A percentile compares a stretch with the other conserved stretches of the same genome.
Conservation (phyloP, 2,797 vertebrate genomes). For the Gymnodraco acuticeps region DNA sequence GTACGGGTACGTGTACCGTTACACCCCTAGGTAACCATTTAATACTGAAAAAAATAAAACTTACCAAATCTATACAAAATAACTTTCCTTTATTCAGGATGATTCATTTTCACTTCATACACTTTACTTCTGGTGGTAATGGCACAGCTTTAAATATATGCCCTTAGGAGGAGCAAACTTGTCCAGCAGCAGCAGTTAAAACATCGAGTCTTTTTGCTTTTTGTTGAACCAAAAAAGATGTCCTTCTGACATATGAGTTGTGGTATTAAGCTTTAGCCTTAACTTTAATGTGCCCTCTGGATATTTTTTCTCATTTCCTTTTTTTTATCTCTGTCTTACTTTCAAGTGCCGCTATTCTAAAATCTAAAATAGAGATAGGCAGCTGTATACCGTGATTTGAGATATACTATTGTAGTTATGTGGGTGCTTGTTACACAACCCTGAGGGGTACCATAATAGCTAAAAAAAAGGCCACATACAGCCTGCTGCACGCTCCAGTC, state of each 20-base stretch:
- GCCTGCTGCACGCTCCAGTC: constrained; percentile 37
- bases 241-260: constrained; percentile 32
- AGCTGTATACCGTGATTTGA: constrained; percentile 43
- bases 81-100: too few species aligned
- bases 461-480: constrained; percentile 66
- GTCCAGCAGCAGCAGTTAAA: too few species aligned
- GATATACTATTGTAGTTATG: constrained; percentile 55
- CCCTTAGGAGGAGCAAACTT: too few species aligned
- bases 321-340: background rate
- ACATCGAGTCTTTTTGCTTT: background rate
- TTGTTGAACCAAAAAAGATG: background rate
- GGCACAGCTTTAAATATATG: too few species aligned
- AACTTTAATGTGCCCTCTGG: constrained; percentile 34
- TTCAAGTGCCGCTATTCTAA: constrained; percentile 41
- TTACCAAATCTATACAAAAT: too few species aligned
- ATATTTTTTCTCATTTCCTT: constrained; percentile 40
- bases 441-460: constrained; percentile 60
- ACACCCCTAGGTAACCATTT: too few species aligned
- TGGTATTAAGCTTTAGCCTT: constrained; percentile 29
- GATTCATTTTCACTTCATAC: too few species aligned
- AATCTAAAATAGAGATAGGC: constrained; percentile 53
- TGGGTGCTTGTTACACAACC: constrained; percentile 46
- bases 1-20: too few species aligned
- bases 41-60: too few species aligned
- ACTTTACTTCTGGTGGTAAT: too few species aligned